Conservation (phyloP, 37 sponge, comb jelly and placozoan species). For the Crambe crambe region DNA sequence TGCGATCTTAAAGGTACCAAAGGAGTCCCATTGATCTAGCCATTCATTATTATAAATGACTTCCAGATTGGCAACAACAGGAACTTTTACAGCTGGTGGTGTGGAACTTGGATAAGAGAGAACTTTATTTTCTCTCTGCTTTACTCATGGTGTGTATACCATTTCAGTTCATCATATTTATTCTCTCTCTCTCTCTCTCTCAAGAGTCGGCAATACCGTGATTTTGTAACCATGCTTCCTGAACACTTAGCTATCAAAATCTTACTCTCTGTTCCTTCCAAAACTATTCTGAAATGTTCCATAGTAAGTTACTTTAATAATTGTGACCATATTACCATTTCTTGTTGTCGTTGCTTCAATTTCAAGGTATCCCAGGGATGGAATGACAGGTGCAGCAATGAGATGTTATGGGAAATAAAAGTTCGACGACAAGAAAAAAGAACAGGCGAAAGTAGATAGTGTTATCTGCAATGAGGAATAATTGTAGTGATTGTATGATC, state of each 20-base stretch:
- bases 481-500: too few relatives aligned
- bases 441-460: conserved; percentile 4
- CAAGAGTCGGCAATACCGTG: conserved; percentile 50
- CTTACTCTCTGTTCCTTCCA: conserved; percentile 46
- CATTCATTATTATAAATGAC: background rate
- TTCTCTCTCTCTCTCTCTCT: background rate
- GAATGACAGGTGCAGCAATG: conserved; percentile 43
- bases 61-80: conserved; percentile 72
- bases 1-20: conserved; percentile 47
- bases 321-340: too few relatives aligned
- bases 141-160: conserved; percentile 45
- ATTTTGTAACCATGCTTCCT: conserved; percentile 48
- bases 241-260: conserved; percentile 21
- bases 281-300: conserved; percentile 47
- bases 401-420: conserved; percentile 50
- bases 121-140: conserved; percentile 47
- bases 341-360: background rate
- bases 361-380: conserved; percentile 57
- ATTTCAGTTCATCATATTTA: background rate
- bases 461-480: background rate
- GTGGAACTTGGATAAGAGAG: conserved; percentile 38
- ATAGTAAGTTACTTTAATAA: conserved; percentile 23
- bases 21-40: background rate
- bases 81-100: conserved; percentile 65
- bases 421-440: too few relatives aligned